Evolutionary conservation across 2,888 invertebrate genomes (phyloP).

Genomic region (Aphidius colemani): DNA sequence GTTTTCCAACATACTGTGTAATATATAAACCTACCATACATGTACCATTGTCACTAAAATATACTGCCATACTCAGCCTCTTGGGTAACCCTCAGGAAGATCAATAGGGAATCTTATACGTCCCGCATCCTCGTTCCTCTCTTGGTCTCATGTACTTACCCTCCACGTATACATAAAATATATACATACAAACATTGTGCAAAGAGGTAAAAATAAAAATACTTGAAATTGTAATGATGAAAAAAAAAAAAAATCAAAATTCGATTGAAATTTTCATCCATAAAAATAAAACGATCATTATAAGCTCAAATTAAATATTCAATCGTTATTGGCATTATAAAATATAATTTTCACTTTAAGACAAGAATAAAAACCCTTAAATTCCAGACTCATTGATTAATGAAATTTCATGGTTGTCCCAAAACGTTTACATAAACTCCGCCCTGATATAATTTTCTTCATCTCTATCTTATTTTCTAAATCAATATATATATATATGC

Average conservation of each 20-base stretch:
- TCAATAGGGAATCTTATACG: slow-evolving; percentile 48
- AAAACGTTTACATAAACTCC: slow-evolving; percentile 7
- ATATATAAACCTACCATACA: slow-evolving; percentile 18
- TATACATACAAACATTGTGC: slow-evolving; percentile 8
- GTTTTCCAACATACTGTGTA: slow-evolving; percentile 13
- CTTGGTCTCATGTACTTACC: background rate
- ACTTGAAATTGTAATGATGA: no score
- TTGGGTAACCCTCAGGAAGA: slow-evolving; percentile 48
- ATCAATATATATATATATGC: no score
- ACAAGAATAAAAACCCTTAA: slow-evolving; percentile 6
- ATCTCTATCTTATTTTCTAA: background rate
- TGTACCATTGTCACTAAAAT: background rate
- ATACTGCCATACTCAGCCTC: slow-evolving; percentile 38
- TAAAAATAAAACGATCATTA: no score
- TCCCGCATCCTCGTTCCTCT: slow-evolving; percentile 21
- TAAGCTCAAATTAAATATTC: background rate
- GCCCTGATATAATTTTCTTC: slow-evolving; percentile 18
- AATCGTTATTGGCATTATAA: no score
- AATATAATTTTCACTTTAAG: slow-evolving; percentile 2
- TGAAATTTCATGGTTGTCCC: slow-evolving; percentile 18
- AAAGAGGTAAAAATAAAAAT: slow-evolving; percentile 27
- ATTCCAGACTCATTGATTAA: slow-evolving; percentile 22
- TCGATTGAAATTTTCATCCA: no score
- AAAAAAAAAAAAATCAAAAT: no score
- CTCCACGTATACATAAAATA: background rate